Evolutionary conservation across 2,888 invertebrate genomes (phyloP).

Genomic region (Trissolcus japonicus): DNA sequence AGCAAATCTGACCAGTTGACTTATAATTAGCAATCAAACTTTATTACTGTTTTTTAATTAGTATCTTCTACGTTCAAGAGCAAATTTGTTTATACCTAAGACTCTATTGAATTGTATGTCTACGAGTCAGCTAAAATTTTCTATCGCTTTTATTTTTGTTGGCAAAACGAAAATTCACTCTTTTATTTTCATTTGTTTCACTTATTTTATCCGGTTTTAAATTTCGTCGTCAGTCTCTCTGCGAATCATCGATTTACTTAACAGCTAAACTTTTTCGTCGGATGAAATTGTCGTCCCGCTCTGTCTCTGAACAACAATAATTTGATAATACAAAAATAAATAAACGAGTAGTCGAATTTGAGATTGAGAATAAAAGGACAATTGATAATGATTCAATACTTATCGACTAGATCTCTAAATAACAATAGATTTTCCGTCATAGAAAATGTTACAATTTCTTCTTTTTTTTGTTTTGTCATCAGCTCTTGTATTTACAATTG

Average conservation of each 20-base stretch:
- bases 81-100: slow-evolving; percentile 34
- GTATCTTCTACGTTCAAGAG: slow-evolving; percentile 40
- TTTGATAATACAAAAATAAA: slow-evolving; percentile 28
- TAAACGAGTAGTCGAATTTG: background rate
- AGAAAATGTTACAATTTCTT: slow-evolving; percentile 55
- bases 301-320: slow-evolving; percentile 31
- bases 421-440: slow-evolving; percentile 56
- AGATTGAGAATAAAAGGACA: background rate
- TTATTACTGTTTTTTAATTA: slow-evolving; percentile 3
- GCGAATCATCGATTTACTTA: slow-evolving; percentile 42
- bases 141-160: background rate
- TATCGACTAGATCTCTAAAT: slow-evolving; percentile 53
- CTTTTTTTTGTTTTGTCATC: slow-evolving; percentile 14
- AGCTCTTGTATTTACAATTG: slow-evolving; percentile 28
- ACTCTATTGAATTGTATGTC: slow-evolving; percentile 36
- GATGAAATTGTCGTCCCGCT: background rate
- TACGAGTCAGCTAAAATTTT: slow-evolving; percentile 14
- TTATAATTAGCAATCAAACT: slow-evolving; percentile 42
- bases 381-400: slow-evolving; percentile 41
- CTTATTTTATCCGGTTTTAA: slow-evolving; percentile 18
- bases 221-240: slow-evolving; percentile 50
- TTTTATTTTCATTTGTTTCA: slow-evolving; percentile 8
- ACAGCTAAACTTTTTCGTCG: slow-evolving; percentile 26
- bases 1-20: slow-evolving; percentile 34
- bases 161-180: slow-evolving; percentile 23